These are phyloP conservation scores for Prenolepis imparis DNA, from an alignment of 2,888 invertebrate genomes.

Conservation along the genomic window DNA sequence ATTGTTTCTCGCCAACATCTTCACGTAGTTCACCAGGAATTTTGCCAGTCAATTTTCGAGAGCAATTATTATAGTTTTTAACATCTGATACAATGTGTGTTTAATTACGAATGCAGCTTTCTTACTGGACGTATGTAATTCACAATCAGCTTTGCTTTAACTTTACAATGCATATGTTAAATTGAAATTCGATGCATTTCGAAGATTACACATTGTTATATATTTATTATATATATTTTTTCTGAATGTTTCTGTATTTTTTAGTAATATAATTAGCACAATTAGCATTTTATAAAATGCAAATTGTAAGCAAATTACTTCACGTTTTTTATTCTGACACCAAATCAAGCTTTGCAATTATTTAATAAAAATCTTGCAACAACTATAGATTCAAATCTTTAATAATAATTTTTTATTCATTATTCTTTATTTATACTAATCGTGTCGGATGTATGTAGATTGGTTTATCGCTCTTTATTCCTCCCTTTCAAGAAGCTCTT, in stretches of 20 bases:
- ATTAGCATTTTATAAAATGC: neutral
- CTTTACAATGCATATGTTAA: neutral
- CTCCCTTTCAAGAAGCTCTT: conserved; percentile 19
- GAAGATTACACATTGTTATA: neutral
- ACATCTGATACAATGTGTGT: neutral
- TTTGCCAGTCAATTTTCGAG: neutral
- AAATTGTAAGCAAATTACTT: neutral
- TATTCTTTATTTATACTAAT: conserved; percentile 1
- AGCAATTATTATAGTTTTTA: neutral
- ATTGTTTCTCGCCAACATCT: neutral
- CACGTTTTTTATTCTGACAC: neutral
- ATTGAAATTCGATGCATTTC: neutral
- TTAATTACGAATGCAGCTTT: neutral
- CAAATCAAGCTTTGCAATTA: neutral
- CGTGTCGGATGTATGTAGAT: neutral
- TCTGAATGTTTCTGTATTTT: neutral
- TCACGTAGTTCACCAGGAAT: neutral
- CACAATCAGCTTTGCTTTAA: neutral
- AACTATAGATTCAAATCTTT: neutral
- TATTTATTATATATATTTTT: neutral
- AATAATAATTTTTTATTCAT: neutral
- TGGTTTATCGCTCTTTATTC: neutral
- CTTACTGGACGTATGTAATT: neutral
- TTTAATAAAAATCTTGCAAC: neutral
- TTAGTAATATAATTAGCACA: neutral